Conservation (phyloP, 1,140 invertebrate species). For the Drosophila sp. region DNA sequence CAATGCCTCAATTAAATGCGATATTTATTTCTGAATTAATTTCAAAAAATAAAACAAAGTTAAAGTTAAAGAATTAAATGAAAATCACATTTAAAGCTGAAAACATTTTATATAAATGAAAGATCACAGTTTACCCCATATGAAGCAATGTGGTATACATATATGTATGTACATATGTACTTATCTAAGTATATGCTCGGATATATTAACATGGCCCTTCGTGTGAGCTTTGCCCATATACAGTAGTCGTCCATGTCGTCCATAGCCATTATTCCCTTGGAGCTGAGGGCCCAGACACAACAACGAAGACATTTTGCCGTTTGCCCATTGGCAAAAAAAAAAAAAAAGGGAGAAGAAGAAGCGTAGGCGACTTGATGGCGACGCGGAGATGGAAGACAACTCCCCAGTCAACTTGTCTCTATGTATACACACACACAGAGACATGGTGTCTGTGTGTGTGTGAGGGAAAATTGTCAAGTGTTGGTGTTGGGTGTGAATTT, state of each 20-base stretch:
- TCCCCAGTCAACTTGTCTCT: slow-evolving; percentile 13
- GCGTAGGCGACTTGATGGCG: slow-evolving; percentile 30
- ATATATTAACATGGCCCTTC: not conserved
- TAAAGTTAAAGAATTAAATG: too few species aligned
- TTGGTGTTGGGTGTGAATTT: slow-evolving; percentile 79
- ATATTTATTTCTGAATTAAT: too few species aligned
- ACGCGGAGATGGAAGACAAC: slow-evolving; percentile 14
- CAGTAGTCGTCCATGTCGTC: slow-evolving; percentile 29
- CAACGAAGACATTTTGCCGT: slow-evolving; percentile 60
- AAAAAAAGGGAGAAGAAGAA: not conserved
- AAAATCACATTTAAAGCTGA: too few species aligned
- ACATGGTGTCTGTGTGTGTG: slow-evolving; percentile 26
- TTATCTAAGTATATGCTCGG: not conserved
- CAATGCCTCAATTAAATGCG: too few species aligned
- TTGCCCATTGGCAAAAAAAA: slow-evolving; percentile 56
- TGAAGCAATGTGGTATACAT: not conserved
- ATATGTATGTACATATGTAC: not conserved
- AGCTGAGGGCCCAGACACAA: slow-evolving; percentile 34
- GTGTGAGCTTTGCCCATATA: slow-evolving; percentile 26
- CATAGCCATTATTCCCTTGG: not conserved
- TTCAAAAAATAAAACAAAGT: too few species aligned
- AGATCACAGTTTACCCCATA: too few species aligned
- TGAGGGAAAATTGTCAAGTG: slow-evolving; percentile 68
- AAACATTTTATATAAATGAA: too few species aligned
- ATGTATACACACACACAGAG: slow-evolving; percentile 26